Conservation (phyloP, 1,140 invertebrate species). For the Lepidurus apus region DNA sequence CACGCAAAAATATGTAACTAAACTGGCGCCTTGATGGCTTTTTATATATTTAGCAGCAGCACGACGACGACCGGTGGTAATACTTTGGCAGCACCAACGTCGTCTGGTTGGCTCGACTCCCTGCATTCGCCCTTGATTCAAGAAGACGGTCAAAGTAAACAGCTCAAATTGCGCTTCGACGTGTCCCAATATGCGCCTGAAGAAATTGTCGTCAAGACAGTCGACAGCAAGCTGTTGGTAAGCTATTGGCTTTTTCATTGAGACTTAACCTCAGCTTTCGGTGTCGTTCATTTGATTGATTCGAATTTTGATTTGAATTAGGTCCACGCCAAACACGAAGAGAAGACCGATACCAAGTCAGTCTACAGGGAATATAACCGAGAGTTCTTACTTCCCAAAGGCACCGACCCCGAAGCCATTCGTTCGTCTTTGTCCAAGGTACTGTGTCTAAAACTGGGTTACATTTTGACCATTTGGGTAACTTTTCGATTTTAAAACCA, state of each 20-base stretch:
- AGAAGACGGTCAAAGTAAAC: conserved; percentile 82
- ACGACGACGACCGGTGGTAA: conserved; percentile 21
- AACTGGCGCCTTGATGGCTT: not conserved
- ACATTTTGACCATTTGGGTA: not conserved
- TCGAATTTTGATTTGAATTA: conserved; percentile 46
- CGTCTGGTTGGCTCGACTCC: conserved; percentile 58
- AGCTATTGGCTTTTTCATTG: conserved; percentile 44
- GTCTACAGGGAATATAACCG: conserved; percentile 94
- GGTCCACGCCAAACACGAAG: conserved; percentile 94
- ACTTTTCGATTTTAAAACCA: not conserved
- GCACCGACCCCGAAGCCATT: conserved; percentile 85
- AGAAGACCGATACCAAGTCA: conserved; percentile 87
- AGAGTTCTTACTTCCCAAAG: conserved; percentile 88
- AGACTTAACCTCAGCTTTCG: not conserved
- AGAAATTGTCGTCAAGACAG: conserved; percentile 93
- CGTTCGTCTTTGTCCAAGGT: conserved; percentile 47
- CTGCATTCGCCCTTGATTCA: conserved; percentile 87
- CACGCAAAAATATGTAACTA: not conserved
- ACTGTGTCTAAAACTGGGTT: not conserved
- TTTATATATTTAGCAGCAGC: conserved; percentile 19
- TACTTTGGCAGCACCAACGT: conserved; percentile 27
- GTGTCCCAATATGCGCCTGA: conserved; percentile 90
- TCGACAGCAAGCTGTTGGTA: conserved; percentile 91
- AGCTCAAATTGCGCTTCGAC: conserved; percentile 84
- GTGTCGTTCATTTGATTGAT: not conserved